phyloP scores from a whole-genome alignment of 2,888 invertebrate genomes.

The Hirtodrosophila cameraria region DNA sequence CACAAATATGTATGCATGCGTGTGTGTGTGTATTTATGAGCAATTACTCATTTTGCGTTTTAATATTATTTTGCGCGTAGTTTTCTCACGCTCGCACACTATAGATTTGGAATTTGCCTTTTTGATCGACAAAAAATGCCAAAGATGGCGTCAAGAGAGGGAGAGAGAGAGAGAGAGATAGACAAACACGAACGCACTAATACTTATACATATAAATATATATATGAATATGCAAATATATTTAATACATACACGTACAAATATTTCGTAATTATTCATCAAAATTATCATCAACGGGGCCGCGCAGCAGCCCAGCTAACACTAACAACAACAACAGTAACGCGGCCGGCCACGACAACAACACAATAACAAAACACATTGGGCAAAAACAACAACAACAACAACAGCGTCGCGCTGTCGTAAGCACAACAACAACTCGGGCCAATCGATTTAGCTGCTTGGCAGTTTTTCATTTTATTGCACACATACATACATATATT shows the following conservation, averaged over 20 bases:
- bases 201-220: not conserved
- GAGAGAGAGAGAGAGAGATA: constrained; percentile 1
- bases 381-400: constrained; percentile 29
- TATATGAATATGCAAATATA: constrained; percentile 37
- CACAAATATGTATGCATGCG: not conserved
- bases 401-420: constrained; percentile 29
- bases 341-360: constrained; percentile 23
- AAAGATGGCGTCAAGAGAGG: constrained; percentile 58
- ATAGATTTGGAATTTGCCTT: constrained; percentile 60
- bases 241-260: constrained; percentile 30
- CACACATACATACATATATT: constrained; percentile 13
- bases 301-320: constrained; percentile 42
- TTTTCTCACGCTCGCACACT: constrained; percentile 59
- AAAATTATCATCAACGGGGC: constrained; percentile 50
- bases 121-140: constrained; percentile 56
- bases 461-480: constrained; percentile 68
- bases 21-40: constrained; percentile 42
- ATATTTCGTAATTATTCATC: constrained; percentile 77
- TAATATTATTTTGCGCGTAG: constrained; percentile 64
- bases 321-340: no score
- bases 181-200: not conserved
- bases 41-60: constrained; percentile 74
- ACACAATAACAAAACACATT: constrained; percentile 16
- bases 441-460: constrained; percentile 60
- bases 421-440: constrained; percentile 37